Percentiles rank a stretch among this genome's conserved stretches.
Conservation (phyloP, 2,113 vertebrate species). For the Morphnarchus princeps region DNA sequence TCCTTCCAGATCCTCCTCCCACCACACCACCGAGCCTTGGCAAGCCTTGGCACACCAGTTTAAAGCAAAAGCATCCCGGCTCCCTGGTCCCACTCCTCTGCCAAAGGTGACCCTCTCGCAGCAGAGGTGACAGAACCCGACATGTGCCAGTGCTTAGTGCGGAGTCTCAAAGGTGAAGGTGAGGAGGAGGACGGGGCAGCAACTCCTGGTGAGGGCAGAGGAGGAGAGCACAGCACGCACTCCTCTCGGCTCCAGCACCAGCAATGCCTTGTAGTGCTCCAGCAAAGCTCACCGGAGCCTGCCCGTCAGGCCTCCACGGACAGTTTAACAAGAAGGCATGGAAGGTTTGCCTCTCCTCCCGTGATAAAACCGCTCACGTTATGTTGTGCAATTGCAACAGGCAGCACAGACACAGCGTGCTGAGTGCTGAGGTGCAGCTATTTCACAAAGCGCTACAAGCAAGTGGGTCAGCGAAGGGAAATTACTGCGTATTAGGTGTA, state of each 20-base stretch:
- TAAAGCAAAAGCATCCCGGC: neutral
- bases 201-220: neutral
- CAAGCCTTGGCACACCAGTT: neutral
- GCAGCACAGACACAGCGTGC: rapidly evolving
- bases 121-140: neutral
- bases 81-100: neutral
- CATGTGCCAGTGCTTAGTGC: rapidly evolving
- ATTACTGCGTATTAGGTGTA: neutral
- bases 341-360: neutral
- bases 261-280: neutral
- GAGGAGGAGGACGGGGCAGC: neutral
- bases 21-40: neutral
- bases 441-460: neutral
- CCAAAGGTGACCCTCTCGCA: neutral
- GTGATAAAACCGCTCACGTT: rapidly evolving
- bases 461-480: neutral
- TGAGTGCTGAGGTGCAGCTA: neutral
- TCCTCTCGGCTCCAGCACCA: neutral
- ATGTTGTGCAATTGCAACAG: rapidly evolving
- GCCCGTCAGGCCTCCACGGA: neutral
- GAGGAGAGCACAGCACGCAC: neutral
- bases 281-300: neutral
- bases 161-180: neutral
- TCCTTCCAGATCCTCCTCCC: slow-evolving; percentile 27
- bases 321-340: neutral